Percentiles rank a stretch among this genome's conserved stretches.
Conservation (phyloP, 2,113 vertebrate genomes). For the Lophius piscatorius region DNA sequence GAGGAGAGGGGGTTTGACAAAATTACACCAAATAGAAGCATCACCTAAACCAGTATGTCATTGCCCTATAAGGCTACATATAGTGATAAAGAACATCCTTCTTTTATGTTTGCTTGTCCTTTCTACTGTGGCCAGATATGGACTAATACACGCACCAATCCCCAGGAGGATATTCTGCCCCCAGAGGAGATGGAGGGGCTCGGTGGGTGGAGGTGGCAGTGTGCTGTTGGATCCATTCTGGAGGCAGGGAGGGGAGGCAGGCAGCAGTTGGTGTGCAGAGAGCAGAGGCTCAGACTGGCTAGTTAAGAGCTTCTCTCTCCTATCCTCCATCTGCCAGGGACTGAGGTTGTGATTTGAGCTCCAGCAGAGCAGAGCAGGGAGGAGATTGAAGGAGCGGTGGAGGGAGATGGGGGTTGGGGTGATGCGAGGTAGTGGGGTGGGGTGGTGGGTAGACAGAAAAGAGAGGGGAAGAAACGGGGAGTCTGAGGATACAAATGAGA, state of each 20-base stretch:
- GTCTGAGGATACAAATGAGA: slow-evolving; percentile 41
- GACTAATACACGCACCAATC: slow-evolving; percentile 67
- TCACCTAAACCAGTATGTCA: slow-evolving; percentile 16
- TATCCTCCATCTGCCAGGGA: slow-evolving; percentile 82
- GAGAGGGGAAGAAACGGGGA: slow-evolving; percentile 48
- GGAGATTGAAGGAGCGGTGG: slow-evolving; percentile 72
- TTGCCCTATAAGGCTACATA: slow-evolving; percentile 33
- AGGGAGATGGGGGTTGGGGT: not conserved
- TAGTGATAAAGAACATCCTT: slow-evolving; percentile 63
- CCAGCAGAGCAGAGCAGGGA: slow-evolving; percentile 81
- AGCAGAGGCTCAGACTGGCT: slow-evolving; percentile 79
- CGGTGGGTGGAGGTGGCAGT: slow-evolving; percentile 40
- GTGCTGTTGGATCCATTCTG: slow-evolving; percentile 63
- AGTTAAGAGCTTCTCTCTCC: slow-evolving; percentile 79
- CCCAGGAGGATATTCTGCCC: slow-evolving; percentile 67
- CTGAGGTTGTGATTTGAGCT: slow-evolving; percentile 79
- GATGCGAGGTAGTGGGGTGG: slow-evolving; percentile 1
- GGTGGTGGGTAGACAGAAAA: slow-evolving; percentile 31
- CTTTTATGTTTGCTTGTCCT: slow-evolving; percentile 73
- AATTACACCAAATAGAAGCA: slow-evolving; percentile 13
- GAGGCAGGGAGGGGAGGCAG: slow-evolving; percentile 70
- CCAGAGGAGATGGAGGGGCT: slow-evolving; percentile 48
- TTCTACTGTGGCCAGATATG: slow-evolving; percentile 75
- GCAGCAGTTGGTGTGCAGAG: slow-evolving; percentile 82
- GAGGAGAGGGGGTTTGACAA: slow-evolving; percentile 33